Conservation (phyloP, 1,140 invertebrate species). For the Drosophila auraria region DNA sequence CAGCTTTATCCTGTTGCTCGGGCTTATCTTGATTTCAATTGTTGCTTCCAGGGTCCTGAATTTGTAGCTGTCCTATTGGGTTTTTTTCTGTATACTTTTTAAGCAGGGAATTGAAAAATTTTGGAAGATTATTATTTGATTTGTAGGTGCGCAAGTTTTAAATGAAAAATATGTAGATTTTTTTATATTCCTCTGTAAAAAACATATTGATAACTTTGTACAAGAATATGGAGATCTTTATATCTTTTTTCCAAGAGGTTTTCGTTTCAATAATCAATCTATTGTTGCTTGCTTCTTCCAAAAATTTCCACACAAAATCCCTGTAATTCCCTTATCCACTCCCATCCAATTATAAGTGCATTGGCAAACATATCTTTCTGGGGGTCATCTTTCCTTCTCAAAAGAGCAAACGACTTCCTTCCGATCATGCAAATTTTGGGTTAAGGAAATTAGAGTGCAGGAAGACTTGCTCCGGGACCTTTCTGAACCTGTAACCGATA, state of each 20-base stretch:
- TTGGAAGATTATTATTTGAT: neutral
- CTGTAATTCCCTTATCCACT: slow-evolving; percentile 28
- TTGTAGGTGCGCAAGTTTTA: neutral
- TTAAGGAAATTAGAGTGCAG: slow-evolving; percentile 7
- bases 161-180: too few species aligned
- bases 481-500: slow-evolving; percentile 58
- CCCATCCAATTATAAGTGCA: slow-evolving; percentile 47
- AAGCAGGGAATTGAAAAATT: slow-evolving; percentile 30
- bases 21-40: slow-evolving; percentile 72
- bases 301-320: slow-evolving; percentile 11
- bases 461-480: slow-evolving; percentile 48
- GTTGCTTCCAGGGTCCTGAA: slow-evolving; percentile 16
- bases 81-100: slow-evolving; percentile 6
- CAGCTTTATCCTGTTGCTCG: slow-evolving; percentile 62
- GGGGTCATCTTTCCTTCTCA: slow-evolving; percentile 38
- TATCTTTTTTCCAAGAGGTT: neutral
- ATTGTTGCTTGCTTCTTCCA: slow-evolving; percentile 19
- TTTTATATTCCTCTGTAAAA: neutral
- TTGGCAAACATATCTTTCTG: slow-evolving; percentile 17
- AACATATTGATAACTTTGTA: neutral
- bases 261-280: neutral
- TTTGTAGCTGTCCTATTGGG: slow-evolving; percentile 15
- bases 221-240: neutral
- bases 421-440: slow-evolving; percentile 69
- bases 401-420: slow-evolving; percentile 54